Percentiles rank a stretch among this genome's conserved stretches.
Evolutionary conservation across 2,797 vertebrate genomes (phyloP).

Genomic region (Eidolon dupreanum): DNA sequence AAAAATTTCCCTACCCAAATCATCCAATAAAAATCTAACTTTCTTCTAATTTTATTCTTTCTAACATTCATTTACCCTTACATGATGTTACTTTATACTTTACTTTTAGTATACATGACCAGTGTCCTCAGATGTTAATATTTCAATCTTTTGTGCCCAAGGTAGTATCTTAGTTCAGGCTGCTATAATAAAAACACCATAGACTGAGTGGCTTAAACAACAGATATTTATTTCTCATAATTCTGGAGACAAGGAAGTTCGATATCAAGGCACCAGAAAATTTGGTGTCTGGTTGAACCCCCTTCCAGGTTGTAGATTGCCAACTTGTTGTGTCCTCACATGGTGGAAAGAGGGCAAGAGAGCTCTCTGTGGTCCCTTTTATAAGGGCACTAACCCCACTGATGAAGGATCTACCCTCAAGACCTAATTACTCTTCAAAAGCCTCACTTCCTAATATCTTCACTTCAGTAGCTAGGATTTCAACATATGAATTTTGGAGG

Average conservation of each 20-base stretch:
- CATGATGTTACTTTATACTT: not conserved
- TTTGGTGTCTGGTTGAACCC: not conserved
- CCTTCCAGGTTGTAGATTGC: not conserved
- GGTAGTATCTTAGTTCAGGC: not conserved
- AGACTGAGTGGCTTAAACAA: not conserved
- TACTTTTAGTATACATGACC: not conserved
- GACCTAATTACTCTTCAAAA: not conserved
- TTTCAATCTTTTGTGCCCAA: not conserved
- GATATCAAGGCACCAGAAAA: not conserved
- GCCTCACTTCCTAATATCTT: not conserved
- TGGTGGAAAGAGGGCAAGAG: not conserved
- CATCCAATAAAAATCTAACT: not conserved
- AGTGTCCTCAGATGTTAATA: not conserved
- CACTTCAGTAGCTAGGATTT: not conserved
- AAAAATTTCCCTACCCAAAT: not conserved
- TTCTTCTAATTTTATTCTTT: not conserved
- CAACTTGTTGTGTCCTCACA: not conserved
- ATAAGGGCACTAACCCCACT: not conserved
- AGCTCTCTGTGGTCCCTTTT: not conserved
- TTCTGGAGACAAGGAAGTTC: not conserved
- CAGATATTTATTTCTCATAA: not conserved
- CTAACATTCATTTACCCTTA: not conserved
- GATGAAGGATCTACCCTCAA: not conserved
- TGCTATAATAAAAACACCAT: not conserved
- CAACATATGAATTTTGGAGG: not conserved